These are phyloP conservation scores for Chrysotoxum bicinctum DNA, from an alignment of 2,888 invertebrate species.

Conservation along the genomic window DNA sequence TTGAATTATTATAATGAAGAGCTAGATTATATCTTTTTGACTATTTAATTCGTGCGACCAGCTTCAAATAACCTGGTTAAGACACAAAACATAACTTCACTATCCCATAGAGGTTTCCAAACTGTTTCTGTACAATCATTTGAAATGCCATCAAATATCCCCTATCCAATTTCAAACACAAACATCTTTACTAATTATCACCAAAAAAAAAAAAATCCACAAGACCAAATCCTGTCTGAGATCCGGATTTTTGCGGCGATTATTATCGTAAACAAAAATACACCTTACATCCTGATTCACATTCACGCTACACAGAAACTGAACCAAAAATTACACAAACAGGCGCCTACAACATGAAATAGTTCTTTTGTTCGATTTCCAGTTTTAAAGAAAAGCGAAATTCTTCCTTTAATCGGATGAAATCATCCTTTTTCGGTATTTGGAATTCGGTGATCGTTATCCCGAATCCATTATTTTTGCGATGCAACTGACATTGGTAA, in stretches of 20 bases:
- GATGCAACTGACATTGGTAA: conserved; percentile 48
- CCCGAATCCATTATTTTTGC: conserved; percentile 22
- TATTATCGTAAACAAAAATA: conserved; percentile 69
- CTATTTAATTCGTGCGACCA: no score
- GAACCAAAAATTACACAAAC: conserved; percentile 27
- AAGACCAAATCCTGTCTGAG: conserved; percentile 51
- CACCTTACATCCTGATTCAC: conserved; percentile 63
- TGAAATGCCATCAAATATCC: neutral
- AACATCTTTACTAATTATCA: conserved; percentile 57
- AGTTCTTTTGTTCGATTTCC: conserved; percentile 21
- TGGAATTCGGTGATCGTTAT: conserved; percentile 48
- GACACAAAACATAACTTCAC: neutral
- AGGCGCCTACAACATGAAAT: conserved; percentile 50
- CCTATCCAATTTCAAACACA: conserved; percentile 51
- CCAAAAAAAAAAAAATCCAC: conserved; percentile 5
- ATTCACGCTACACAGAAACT: neutral
- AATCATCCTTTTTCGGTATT: conserved; percentile 54
- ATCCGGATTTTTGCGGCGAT: conserved; percentile 59
- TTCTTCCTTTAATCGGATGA: conserved; percentile 60
- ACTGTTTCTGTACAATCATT: neutral
- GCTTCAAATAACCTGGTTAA: no score
- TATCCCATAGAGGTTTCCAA: neutral
- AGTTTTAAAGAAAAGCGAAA: conserved; percentile 39
- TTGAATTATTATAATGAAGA: no score
- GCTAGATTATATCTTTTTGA: no score